phyloP scores from a whole-genome alignment of 2,888 invertebrate genomes.

The Hirtodrosophila confusa region DNA sequence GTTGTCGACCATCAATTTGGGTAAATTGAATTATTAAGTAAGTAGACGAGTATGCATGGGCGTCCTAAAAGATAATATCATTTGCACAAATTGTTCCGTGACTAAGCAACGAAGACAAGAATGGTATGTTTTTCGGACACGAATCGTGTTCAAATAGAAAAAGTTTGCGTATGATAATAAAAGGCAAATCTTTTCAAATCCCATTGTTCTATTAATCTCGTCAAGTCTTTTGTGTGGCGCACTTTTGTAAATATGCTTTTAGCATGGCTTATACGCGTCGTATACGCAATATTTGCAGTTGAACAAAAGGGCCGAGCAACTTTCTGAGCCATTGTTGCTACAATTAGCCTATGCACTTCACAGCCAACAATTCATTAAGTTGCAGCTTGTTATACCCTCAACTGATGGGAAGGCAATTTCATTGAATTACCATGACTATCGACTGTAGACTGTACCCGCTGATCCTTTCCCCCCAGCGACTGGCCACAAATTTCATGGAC shows the following conservation, averaged over 20 bases:
- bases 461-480: neutral
- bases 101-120: conserved; percentile 37
- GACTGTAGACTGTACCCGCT: too few species aligned
- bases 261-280: neutral
- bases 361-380: neutral
- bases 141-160: neutral
- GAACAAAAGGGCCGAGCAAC: too few species aligned
- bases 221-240: neutral
- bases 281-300: conserved; percentile 9
- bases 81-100: conserved; percentile 47
- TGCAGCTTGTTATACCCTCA: neutral
- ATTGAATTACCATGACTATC: conserved; percentile 13
- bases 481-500: conserved; percentile 19
- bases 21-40: conserved; percentile 48
- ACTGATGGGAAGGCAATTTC: conserved; percentile 1
- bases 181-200: conserved; percentile 5
- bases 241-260: conserved; percentile 5
- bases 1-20: conserved; percentile 23
- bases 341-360: too few species aligned
- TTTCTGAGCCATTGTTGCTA: too few species aligned
- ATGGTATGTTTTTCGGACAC: neutral
- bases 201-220: neutral
- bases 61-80: conserved; percentile 25
- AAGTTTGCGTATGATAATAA: neutral
- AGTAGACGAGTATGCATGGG: neutral